Evolutionary conservation across 2,888 invertebrate species (phyloP).

Genomic region (Dioctria linearis): DNA sequence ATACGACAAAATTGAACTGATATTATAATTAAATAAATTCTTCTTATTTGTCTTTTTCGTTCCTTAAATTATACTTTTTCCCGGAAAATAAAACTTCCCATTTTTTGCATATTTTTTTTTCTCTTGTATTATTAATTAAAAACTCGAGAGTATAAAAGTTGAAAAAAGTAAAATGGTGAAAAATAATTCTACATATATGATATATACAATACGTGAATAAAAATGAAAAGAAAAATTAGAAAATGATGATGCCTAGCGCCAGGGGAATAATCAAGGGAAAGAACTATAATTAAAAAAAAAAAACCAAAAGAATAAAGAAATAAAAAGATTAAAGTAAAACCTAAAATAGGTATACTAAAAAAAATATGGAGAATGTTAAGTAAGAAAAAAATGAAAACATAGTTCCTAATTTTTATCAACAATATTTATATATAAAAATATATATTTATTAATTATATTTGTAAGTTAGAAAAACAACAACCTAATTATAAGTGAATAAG

Average conservation of each 20-base stretch:
- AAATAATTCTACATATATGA: no score
- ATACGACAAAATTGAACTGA: no score
- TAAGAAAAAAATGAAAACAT: conserved; percentile 55
- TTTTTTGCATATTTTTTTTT: background rate
- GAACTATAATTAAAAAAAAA: background rate
- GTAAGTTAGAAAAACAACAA: conserved; percentile 37
- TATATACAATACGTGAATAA: no score
- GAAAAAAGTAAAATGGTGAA: no score
- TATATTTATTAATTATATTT: conserved; percentile 56
- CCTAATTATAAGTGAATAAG: conserved; percentile 44
- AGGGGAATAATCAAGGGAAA: conserved; percentile 10
- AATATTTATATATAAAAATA: conserved; percentile 57
- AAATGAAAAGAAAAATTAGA: background rate
- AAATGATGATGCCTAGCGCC: background rate
- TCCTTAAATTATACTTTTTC: no score
- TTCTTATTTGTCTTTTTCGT: no score
- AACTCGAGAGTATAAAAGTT: no score
- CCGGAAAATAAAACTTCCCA: background rate
- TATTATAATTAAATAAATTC: no score
- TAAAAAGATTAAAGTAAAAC: background rate
- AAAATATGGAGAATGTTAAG: conserved; percentile 2
- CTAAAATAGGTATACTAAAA: conserved; percentile 5
- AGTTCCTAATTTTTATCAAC: conserved; percentile 59
- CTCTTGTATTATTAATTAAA: background rate
- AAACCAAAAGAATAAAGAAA: conserved; percentile 5